phyloP scores from a whole-genome alignment of 2,888 invertebrate species.

The Cryptocephalus moraei region DNA sequence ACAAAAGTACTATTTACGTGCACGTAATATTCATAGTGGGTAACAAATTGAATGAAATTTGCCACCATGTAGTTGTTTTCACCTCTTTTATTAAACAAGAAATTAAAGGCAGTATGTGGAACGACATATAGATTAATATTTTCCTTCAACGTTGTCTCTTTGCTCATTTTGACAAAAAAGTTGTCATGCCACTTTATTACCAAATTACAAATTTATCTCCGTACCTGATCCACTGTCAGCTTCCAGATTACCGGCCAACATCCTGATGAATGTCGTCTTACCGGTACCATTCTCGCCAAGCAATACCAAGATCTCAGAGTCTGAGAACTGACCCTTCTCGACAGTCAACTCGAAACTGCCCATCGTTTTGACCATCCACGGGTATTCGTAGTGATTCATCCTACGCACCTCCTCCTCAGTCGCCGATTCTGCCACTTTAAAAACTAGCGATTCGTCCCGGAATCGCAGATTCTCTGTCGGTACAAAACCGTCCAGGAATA shows the following conservation, averaged over 20 bases:
- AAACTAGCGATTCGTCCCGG: slow-evolving; percentile 91
- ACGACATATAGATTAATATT: too few species aligned
- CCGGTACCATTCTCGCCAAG: slow-evolving; percentile 98
- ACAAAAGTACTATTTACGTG: too few species aligned
- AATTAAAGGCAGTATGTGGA: too few species aligned
- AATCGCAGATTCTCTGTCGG: slow-evolving; percentile 98
- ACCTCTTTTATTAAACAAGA: too few species aligned
- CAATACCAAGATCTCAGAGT: slow-evolving; percentile 97
- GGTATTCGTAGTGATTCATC: slow-evolving; percentile 94
- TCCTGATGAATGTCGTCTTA: slow-evolving; percentile 97
- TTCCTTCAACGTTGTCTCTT: too few species aligned
- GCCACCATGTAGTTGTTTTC: too few species aligned
- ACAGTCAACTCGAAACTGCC: slow-evolving; percentile 71
- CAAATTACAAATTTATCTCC: slow-evolving; percentile 3
- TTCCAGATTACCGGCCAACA: slow-evolving; percentile 92
- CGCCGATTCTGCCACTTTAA: slow-evolving; percentile 97
- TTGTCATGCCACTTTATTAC: neutral
- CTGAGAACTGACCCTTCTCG: slow-evolving; percentile 89
- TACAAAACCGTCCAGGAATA: slow-evolving; percentile 98
- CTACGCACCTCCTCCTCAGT: slow-evolving; percentile 95
- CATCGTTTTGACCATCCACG: slow-evolving; percentile 80
- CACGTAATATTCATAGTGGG: too few species aligned
- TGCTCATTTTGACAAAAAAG: too few species aligned
- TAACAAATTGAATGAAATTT: too few species aligned
- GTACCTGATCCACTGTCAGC: slow-evolving; percentile 72